Evolutionary conservation across 2,888 invertebrate species (phyloP).

Genomic region (Epirrita christyi): DNA sequence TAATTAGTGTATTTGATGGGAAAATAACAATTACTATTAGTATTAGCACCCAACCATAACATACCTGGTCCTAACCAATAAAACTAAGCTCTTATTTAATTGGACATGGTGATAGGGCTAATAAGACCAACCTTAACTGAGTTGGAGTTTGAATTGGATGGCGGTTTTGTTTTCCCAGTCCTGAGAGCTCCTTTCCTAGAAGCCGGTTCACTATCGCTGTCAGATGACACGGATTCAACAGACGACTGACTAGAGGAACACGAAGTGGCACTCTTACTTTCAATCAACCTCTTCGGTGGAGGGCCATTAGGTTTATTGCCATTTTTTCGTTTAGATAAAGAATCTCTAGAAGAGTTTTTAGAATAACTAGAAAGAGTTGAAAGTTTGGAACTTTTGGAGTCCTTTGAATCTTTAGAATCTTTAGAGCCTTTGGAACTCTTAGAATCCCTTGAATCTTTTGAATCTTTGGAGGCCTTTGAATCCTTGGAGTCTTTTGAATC

Average conservation of each 20-base stretch:
- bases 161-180: constrained; percentile 70
- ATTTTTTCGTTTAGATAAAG: constrained; percentile 60
- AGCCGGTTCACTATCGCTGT: constrained; percentile 71
- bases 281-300: constrained; percentile 71
- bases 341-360: constrained; percentile 23
- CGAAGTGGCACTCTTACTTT: constrained; percentile 73
- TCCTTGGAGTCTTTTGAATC: constrained; percentile 11
- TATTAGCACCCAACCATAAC: no score
- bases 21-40: no score
- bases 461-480: constrained; percentile 26
- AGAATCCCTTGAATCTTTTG: constrained; percentile 30
- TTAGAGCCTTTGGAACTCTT: constrained; percentile 16
- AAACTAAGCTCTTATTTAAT: no score
- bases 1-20: no score
- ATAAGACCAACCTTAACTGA: constrained; percentile 53
- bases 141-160: constrained; percentile 45
- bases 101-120: no score
- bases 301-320: constrained; percentile 68
- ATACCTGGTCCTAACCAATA: no score
- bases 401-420: constrained; percentile 22
- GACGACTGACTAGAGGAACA: constrained; percentile 79
- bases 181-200: constrained; percentile 65
- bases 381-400: constrained; percentile 42
- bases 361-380: constrained; percentile 23
- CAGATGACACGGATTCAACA: constrained; percentile 73